Percentiles rank a stretch among this genome's conserved stretches.
Conservation (phyloP, 1,140 invertebrate species). For the Bombyx mandarina region DNA sequence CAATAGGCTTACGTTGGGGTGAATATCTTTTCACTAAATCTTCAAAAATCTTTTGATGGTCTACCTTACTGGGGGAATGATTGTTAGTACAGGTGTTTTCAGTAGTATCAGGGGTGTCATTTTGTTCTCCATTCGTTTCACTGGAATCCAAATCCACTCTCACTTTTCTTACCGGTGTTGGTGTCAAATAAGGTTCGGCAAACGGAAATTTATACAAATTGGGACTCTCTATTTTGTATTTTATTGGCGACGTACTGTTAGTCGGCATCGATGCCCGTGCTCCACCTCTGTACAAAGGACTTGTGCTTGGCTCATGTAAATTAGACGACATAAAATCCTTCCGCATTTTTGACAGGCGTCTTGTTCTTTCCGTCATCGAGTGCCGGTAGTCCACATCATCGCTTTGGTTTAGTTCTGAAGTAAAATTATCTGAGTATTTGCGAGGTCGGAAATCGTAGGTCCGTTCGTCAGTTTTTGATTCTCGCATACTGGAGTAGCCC, state of each 20-base stretch:
- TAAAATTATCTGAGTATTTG: slow-evolving; percentile 64
- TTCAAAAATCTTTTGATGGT: slow-evolving; percentile 60
- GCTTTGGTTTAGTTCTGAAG: slow-evolving; percentile 56
- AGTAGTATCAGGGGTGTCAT: slow-evolving; percentile 32
- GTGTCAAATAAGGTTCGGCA: slow-evolving; percentile 60
- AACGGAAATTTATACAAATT: slow-evolving; percentile 67
- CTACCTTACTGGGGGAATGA: slow-evolving; percentile 37
- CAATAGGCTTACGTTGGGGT: slow-evolving; percentile 53
- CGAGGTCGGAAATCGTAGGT: slow-evolving; percentile 48
- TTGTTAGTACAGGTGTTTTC: slow-evolving; percentile 44
- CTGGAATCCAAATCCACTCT: slow-evolving; percentile 40
- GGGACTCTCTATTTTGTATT: slow-evolving; percentile 58
- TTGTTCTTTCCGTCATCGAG: slow-evolving; percentile 51
- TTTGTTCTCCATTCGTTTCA: slow-evolving; percentile 40
- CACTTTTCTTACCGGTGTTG: slow-evolving; percentile 46
- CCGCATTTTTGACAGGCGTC: slow-evolving; percentile 53
- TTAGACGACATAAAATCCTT: slow-evolving; percentile 58
- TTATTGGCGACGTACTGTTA: slow-evolving; percentile 32
- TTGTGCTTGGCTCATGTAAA: slow-evolving; percentile 46
- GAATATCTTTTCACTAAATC: slow-evolving; percentile 60
- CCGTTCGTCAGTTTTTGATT: slow-evolving; percentile 45
- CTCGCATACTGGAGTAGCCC: slow-evolving; percentile 61
- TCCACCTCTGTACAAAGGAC: slow-evolving; percentile 46
- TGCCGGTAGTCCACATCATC: slow-evolving; percentile 56
- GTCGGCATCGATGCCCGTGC: slow-evolving; percentile 50